These are phyloP conservation scores for Craniophora ligustri DNA, from an alignment of 2,888 invertebrate species.

Conservation along the genomic window DNA sequence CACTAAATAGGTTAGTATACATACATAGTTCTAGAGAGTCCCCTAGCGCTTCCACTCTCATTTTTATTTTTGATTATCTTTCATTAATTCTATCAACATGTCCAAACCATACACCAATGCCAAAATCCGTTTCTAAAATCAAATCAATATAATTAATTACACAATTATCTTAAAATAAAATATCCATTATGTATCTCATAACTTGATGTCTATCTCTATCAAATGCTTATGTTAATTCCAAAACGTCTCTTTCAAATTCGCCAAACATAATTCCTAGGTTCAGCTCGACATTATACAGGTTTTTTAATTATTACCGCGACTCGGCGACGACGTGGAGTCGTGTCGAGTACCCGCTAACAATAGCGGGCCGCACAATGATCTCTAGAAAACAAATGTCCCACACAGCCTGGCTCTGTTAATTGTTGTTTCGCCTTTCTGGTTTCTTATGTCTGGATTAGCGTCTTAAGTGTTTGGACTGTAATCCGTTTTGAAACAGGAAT, in stretches of 20 bases:
- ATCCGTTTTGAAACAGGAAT: neutral
- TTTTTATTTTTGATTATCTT: too few relatives aligned
- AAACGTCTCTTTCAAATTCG: slow-evolving; percentile 2
- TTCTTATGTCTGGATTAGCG: slow-evolving; percentile 38
- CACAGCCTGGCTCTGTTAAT: slow-evolving; percentile 36
- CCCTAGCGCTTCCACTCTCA: too few relatives aligned
- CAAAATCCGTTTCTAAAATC: too few relatives aligned
- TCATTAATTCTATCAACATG: too few relatives aligned
- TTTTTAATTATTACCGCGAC: slow-evolving; percentile 58
- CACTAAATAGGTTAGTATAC: too few relatives aligned
- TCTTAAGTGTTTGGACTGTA: slow-evolving; percentile 19
- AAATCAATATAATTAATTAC: too few relatives aligned
- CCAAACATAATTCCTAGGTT: slow-evolving; percentile 28
- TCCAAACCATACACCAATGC: too few relatives aligned
- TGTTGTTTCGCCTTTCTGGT: slow-evolving; percentile 35
- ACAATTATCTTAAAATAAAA: too few relatives aligned
- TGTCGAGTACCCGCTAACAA: slow-evolving; percentile 57
- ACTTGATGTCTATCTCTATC: neutral
- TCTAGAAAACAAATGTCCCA: slow-evolving; percentile 53
- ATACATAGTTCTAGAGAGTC: too few relatives aligned
- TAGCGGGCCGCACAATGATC: slow-evolving; percentile 51
- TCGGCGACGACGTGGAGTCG: slow-evolving; percentile 47
- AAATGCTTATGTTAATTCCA: slow-evolving; percentile 11
- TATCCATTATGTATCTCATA: too few relatives aligned
- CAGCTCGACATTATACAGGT: slow-evolving; percentile 51